These are phyloP conservation scores for Karalla daura DNA, from an alignment of 2,797 vertebrate genomes.

Conservation along the genomic window DNA sequence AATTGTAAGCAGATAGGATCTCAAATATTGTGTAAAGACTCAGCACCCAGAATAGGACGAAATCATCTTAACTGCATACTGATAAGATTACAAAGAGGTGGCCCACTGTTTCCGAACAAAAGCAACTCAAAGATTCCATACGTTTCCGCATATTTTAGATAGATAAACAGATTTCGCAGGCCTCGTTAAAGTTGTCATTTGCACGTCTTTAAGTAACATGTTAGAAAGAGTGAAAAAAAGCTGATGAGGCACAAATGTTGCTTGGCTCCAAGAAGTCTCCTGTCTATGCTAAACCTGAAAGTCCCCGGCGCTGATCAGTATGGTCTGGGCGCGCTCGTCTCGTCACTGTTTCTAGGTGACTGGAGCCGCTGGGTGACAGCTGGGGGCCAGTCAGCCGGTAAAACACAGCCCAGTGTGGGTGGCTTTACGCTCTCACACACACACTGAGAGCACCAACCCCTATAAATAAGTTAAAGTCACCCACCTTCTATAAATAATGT, in stretches of 20 bases:
- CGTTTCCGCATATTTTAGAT: constrained; percentile 19
- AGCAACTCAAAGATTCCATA: constrained; percentile 22
- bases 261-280: too few relatives aligned
- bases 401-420: constrained; percentile 43
- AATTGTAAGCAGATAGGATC: constrained; percentile 50
- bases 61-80: constrained; percentile 33
- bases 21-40: constrained; percentile 44
- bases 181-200: constrained; percentile 24
- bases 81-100: constrained; percentile 34
- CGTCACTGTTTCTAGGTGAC: constrained; percentile 61
- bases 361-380: constrained; percentile 60
- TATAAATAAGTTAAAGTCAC: constrained; percentile 76
- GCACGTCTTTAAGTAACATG: not conserved
- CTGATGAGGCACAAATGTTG: too few relatives aligned
- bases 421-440: constrained; percentile 18
- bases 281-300: too few relatives aligned
- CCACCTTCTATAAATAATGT: constrained; percentile 68
- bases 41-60: constrained; percentile 20
- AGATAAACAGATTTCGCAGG: constrained; percentile 20
- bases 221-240: not conserved
- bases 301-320: constrained; percentile 13
- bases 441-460: constrained; percentile 35
- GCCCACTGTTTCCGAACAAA: constrained; percentile 22
- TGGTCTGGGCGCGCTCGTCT: constrained; percentile 33
- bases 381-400: constrained; percentile 53